Evolutionary conservation across 2,888 invertebrate species (phyloP), one percentile per base, ranked within the genome.

Genomic region (Cremastobaeus sp.): DNA sequence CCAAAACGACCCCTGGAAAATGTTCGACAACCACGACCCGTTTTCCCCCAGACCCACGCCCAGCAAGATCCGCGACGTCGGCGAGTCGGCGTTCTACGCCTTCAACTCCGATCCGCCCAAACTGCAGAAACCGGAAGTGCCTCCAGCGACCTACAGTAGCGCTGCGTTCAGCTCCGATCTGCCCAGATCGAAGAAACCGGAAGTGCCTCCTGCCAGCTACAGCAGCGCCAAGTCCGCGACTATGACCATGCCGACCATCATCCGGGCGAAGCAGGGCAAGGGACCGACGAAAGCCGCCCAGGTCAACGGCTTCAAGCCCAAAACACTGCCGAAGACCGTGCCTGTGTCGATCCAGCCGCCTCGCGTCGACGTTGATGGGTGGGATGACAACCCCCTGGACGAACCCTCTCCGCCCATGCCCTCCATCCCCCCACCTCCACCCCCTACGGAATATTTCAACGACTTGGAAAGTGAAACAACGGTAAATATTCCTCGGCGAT

Each of bases 371-470:
- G 12, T 70, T 3, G 35, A 52, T 9, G 34, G 52, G 0, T 82
- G 83, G 83, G 68, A 76, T 20, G 70, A 77, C 11, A 62, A 73
- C 8, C 50, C 64, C 3, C 20, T 54, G 34, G 77, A 79, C 12
- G 90, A 91, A 74, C 85, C 89, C 1, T 93, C 93, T 15, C 93
- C 92, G 0, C 95, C 95, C 0, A 95, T 95, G 94, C 95, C 95
- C 5, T 91, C 90, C 34, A 90, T 93, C 76, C 94, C 95, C 4
- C 52, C 95, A 1, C 95, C 95, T 1, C 92, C 93, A 37, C 94
- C 93, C 1, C 94, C 94, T 0, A 85, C 87, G 14, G 86, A 89
- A 57, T 86, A 82, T 65, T 78, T 88, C 9, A 55, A 80, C 0
- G 82, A 84, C 28, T 62, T 84, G 15, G 81, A 83, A 17, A 66